Evolutionary conservation across 2,888 invertebrate genomes (phyloP), one percentile per base, ranked within the genome.

Genomic region (Xestia rhomboidea): DNA sequence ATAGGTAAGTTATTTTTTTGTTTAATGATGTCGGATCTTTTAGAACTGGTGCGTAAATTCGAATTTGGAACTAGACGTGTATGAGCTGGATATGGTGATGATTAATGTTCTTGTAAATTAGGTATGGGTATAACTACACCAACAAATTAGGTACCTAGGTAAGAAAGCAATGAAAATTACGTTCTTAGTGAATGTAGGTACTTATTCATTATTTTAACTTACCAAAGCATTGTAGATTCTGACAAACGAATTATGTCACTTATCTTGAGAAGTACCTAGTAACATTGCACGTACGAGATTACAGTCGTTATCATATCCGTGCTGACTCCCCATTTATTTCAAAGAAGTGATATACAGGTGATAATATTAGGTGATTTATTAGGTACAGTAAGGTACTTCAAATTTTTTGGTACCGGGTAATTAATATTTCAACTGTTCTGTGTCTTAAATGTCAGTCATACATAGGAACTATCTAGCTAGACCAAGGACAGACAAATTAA

Each of bases 261-360:
- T 79, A 79, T 78, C 72, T 64, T 54, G 41, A 44, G 10, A 72
- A 41, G n/a, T 64, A 49, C 41, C 13, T 80, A 80, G 44, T 8
- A 67, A 57, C 34, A 54, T 57, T 67, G n/a, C 62, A 71, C 51
- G 68, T 66, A 71, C n/a, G 18, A 44, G 79, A 79, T 83, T 60
- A 68, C 27, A 46, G 41, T 41, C 34, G 38, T 74, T 79, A 82
- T 82, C 84, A 74, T 64, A 51, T 71, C 69, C 83, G 69, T 63
- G 51, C 27, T 0, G 34, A 77, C 51, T 62, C 21, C 21, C 38
- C n/a, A 63, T 46, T 69, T 60, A 81, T 49, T 70, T 49, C 57
- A 34, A 76, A 54, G 38, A 76, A 60, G 10, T 54, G 49, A 76
- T 77, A 7, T 38, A 38, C 3, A 34, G 5, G 34, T 2, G 2